Conservation (phyloP, 2,797 vertebrate genomes). For the Aselliscus stoliczkanus region DNA sequence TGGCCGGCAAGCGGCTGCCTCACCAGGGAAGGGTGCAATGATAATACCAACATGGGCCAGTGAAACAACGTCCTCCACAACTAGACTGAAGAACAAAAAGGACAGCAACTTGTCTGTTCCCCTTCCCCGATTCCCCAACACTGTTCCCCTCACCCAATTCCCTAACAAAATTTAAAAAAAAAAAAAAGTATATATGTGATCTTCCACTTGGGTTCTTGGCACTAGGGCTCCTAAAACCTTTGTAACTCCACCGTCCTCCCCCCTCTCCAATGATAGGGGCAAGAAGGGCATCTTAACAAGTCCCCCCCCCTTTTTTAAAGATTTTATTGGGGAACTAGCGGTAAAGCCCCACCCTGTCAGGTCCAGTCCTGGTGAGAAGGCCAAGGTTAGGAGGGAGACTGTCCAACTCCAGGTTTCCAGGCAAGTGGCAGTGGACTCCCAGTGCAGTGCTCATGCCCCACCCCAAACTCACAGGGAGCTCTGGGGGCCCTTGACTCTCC, state of each 20-base stretch:
- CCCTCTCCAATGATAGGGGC: not conserved
- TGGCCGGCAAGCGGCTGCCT: too few species aligned
- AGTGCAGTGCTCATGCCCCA: not conserved
- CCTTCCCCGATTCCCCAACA: too few species aligned
- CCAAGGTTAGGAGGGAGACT: not conserved
- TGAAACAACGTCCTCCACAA: too few species aligned
- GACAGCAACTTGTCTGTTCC: too few species aligned
- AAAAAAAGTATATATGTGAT: not conserved
- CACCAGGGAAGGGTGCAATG: too few species aligned
- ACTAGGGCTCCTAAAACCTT: not conserved
- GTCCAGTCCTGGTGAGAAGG: not conserved
- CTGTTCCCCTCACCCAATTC: too few species aligned
- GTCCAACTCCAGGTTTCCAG: accelerated
- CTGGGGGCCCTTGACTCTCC: not conserved
- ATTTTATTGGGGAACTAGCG: too few species aligned
- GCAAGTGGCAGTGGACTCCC: accelerated
- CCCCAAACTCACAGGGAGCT: not conserved
- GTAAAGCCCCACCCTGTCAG: not conserved
- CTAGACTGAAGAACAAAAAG: too few species aligned
- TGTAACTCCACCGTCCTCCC: not conserved
- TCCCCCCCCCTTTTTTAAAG: too few species aligned
- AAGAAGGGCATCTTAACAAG: not conserved
- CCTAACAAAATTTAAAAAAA: too few species aligned
- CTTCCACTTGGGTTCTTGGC: not conserved
- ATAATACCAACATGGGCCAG: too few species aligned